phyloP scores from a whole-genome alignment of 2,113 vertebrate species.

The Cyprinodon tularosa region DNA sequence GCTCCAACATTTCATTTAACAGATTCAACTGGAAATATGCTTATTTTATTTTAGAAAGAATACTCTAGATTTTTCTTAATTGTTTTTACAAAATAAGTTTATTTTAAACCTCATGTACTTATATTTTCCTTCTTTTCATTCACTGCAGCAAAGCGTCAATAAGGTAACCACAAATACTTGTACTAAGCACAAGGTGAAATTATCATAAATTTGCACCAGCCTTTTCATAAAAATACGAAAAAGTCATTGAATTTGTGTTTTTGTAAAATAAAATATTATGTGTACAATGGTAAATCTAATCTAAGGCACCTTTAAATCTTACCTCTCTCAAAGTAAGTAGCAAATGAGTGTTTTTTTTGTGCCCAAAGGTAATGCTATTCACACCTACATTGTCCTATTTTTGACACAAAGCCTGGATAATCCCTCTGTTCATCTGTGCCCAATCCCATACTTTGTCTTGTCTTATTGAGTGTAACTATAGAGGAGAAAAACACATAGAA shows the following conservation, averaged over 20 bases:
- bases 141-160: background rate
- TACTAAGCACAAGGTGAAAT: background rate
- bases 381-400: conserved; percentile 48
- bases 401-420: conserved; percentile 42
- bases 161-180: background rate
- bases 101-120: background rate
- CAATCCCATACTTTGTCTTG: conserved; percentile 70
- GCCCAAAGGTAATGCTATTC: conserved; percentile 70
- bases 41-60: background rate
- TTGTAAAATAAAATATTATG: background rate
- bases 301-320: background rate
- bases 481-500: conserved; percentile 52
- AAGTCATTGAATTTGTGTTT: background rate
- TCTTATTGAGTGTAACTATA: conserved; percentile 58
- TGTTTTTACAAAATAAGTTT: background rate
- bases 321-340: conserved; percentile 24
- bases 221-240: background rate
- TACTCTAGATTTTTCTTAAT: background rate
- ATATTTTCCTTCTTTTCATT: background rate
- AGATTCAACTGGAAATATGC: background rate
- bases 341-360: conserved; percentile 58
- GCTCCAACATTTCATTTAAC: background rate
- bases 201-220: background rate
- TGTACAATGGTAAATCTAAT: background rate
- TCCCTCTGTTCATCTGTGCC: conserved; percentile 55